phyloP scores from a whole-genome alignment of 2,113 vertebrate genomes.

The Rattus rattus region DNA sequence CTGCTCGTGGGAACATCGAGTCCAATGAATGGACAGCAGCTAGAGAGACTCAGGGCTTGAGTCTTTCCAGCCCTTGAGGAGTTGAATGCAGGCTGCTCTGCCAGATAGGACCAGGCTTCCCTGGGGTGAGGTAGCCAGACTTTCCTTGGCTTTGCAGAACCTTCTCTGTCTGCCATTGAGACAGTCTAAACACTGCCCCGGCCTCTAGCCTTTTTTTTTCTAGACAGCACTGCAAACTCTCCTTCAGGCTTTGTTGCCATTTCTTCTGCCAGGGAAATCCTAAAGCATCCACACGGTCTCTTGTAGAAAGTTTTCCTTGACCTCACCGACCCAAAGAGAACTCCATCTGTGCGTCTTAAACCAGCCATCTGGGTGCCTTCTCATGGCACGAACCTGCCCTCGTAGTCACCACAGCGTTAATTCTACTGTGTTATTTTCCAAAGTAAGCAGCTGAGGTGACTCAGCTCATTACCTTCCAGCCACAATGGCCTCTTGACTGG shows the following conservation, averaged over 20 bases:
- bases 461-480: neutral
- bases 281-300: neutral
- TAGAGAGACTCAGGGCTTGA: neutral
- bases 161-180: neutral
- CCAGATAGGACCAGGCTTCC: neutral
- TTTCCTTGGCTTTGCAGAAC: neutral
- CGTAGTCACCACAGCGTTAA: neutral
- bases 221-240: neutral
- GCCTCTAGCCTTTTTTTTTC: neutral
- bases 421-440: neutral
- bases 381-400: neutral
- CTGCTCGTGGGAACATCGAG: neutral
- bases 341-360: neutral
- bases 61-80: neutral
- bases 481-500: neutral
- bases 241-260: neutral
- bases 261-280: neutral
- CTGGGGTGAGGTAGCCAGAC: neutral
- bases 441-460: neutral
- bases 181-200: neutral
- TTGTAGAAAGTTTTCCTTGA: neutral
- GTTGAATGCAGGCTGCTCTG: neutral
- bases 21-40: neutral
- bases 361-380: neutral
- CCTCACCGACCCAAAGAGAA: neutral